phyloP scores from a whole-genome alignment of 2,113 vertebrate genomes.

The Eurypyga helias region DNA sequence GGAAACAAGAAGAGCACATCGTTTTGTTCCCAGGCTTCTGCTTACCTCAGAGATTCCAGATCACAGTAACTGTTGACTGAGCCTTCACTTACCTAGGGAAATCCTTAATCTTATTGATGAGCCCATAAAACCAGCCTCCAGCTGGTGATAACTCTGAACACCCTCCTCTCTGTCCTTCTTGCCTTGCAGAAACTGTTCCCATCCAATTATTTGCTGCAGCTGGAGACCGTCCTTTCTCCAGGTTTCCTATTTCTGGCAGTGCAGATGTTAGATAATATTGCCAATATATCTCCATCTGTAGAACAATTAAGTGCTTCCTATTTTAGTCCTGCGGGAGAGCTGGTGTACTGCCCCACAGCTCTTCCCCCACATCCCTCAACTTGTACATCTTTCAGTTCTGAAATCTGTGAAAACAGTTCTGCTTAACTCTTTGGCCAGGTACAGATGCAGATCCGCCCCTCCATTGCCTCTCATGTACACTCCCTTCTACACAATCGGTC shows the following conservation, averaged over 20 bases:
- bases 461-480: not conserved
- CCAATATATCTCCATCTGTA: not conserved
- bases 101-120: not conserved
- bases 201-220: not conserved
- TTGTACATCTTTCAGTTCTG: not conserved
- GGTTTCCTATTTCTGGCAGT: not conserved
- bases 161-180: not conserved
- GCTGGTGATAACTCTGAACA: not conserved
- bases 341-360: not conserved
- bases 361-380: not conserved
- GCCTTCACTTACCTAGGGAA: constrained; percentile 7
- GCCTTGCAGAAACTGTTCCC: not conserved
- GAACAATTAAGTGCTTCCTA: not conserved
- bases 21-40: not conserved
- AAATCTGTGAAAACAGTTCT: not conserved
- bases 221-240: not conserved
- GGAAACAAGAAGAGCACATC: not conserved
- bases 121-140: not conserved
- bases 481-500: too few species aligned
- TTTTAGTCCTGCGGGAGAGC: not conserved
- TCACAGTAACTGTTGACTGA: not conserved
- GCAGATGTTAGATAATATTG: not conserved
- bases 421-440: not conserved
- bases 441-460: not conserved
- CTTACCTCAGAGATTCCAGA: constrained; percentile 9